Conservation (phyloP, 2,888 invertebrate species). For the Chaitophorus viminalis region DNA sequence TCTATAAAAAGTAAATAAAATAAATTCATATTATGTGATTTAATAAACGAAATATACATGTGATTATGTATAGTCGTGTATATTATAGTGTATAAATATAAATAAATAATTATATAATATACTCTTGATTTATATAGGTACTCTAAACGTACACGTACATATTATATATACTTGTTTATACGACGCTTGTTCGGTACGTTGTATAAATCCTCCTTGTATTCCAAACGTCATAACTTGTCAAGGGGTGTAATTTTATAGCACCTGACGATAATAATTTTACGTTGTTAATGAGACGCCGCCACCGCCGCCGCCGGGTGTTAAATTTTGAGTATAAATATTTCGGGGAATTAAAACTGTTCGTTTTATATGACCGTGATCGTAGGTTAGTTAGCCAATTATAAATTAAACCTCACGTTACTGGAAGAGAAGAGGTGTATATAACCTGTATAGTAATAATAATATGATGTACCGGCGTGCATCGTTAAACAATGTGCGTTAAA, state of each 20-base stretch:
- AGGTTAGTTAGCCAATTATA: slow-evolving; percentile 24
- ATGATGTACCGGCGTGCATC: not conserved
- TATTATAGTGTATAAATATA: not conserved
- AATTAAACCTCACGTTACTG: not conserved
- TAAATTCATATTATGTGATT: not conserved
- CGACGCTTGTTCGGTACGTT: not conserved
- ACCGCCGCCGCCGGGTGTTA: slow-evolving; percentile 39
- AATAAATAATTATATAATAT: not conserved
- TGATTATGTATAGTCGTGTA: not conserved
- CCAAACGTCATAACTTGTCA: slow-evolving; percentile 28
- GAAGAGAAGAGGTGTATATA: not conserved
- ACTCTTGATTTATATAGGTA: too few relatives aligned
- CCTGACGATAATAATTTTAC: slow-evolving; percentile 49
- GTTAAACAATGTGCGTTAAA: not conserved
- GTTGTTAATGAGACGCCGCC: slow-evolving; percentile 38
- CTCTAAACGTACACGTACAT: not conserved
- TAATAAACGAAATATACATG: slow-evolving; percentile 2
- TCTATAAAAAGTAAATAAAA: slow-evolving; percentile 10
- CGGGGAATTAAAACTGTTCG: slow-evolving; percentile 20
- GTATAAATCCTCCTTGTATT: slow-evolving; percentile 14
- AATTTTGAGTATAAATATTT: slow-evolving; percentile 39
- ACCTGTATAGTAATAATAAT: not conserved
- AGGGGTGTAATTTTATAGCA: slow-evolving; percentile 48
- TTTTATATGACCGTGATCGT: not conserved
- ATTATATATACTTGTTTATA: not conserved